These are phyloP conservation scores for Gouania willdenowi DNA, from an alignment of 2,797 vertebrate genomes.

Conservation along the genomic window DNA sequence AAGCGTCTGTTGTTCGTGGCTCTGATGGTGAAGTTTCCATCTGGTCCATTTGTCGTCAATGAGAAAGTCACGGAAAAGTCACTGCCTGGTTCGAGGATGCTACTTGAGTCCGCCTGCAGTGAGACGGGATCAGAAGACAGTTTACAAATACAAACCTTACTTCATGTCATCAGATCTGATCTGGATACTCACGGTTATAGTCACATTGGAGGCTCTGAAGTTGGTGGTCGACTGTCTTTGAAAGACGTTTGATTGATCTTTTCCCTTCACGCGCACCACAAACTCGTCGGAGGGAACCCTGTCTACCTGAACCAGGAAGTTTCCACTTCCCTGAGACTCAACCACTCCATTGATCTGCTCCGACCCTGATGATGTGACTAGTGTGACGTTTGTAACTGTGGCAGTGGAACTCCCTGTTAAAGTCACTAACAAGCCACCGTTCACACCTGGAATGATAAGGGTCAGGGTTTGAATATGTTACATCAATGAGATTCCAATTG, in stretches of 20 bases:
- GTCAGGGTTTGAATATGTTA: neutral
- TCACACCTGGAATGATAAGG: slow-evolving; percentile 29
- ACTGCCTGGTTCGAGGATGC: slow-evolving; percentile 41
- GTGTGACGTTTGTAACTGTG: slow-evolving; percentile 37
- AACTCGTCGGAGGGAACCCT: slow-evolving; percentile 39
- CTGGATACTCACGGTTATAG: slow-evolving; percentile 40
- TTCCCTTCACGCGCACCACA: slow-evolving; percentile 45
- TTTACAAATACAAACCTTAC: too few relatives aligned
- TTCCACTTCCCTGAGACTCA: slow-evolving; percentile 1
- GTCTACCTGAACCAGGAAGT: slow-evolving; percentile 36
- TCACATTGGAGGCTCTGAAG: slow-evolving; percentile 53
- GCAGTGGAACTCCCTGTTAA: slow-evolving; percentile 40
- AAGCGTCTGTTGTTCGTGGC: slow-evolving; percentile 44
- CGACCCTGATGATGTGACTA: slow-evolving; percentile 33
- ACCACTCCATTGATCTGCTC: slow-evolving; percentile 19
- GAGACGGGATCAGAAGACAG: neutral
- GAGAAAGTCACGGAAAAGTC: slow-evolving; percentile 45
- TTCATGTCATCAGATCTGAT: too few relatives aligned
- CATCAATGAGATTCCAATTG: neutral
- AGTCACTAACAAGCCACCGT: slow-evolving; percentile 46
- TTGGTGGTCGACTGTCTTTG: slow-evolving; percentile 54
- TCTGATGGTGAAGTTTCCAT: slow-evolving; percentile 44
- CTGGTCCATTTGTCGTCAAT: slow-evolving; percentile 7
- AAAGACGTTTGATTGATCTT: slow-evolving; percentile 14
- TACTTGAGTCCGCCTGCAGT: slow-evolving; percentile 31